Percentiles rank a stretch among this genome's conserved stretches.
Evolutionary conservation across 2,113 vertebrate species (phyloP).

Genomic region (Promerops cafer): DNA sequence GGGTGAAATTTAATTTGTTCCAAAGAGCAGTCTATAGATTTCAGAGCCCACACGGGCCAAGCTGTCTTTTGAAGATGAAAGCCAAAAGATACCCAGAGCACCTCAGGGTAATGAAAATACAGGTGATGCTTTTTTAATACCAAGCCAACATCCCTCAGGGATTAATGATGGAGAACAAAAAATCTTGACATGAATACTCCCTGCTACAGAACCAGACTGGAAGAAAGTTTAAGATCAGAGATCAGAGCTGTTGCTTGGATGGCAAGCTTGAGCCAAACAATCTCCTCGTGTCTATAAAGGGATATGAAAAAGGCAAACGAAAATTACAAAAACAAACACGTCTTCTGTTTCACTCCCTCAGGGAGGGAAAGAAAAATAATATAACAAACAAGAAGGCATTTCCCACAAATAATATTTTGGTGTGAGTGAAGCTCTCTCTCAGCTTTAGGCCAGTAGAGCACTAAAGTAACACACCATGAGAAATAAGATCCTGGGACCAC

Average conservation of each 20-base stretch:
- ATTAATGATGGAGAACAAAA: constrained; percentile 41
- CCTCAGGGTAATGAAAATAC: constrained; percentile 22
- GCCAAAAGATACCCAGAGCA: constrained; percentile 20
- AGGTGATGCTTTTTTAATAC: constrained; percentile 37
- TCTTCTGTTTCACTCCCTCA: not conserved
- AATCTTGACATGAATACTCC: not conserved
- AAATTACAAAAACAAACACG: constrained; percentile 19
- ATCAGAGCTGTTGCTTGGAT: not conserved
- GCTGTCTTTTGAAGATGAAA: constrained; percentile 54
- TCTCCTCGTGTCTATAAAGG: not conserved
- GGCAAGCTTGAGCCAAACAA: not conserved
- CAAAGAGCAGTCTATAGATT: constrained; percentile 43
- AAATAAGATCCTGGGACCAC: not conserved
- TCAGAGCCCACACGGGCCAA: constrained; percentile 31
- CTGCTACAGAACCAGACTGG: not conserved
- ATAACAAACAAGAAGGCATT: not conserved
- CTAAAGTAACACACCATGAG: not conserved
- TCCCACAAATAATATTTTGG: not conserved
- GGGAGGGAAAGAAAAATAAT: not conserved
- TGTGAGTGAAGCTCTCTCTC: not conserved
- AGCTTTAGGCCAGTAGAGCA: not conserved
- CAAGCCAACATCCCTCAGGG: constrained; percentile 17
- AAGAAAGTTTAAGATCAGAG: not conserved
- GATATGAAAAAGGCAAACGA: constrained; percentile 5
- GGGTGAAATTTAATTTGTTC: constrained; percentile 46